phyloP scores from a whole-genome alignment of 2,888 invertebrate species.

The Cristatella mucedo region DNA sequence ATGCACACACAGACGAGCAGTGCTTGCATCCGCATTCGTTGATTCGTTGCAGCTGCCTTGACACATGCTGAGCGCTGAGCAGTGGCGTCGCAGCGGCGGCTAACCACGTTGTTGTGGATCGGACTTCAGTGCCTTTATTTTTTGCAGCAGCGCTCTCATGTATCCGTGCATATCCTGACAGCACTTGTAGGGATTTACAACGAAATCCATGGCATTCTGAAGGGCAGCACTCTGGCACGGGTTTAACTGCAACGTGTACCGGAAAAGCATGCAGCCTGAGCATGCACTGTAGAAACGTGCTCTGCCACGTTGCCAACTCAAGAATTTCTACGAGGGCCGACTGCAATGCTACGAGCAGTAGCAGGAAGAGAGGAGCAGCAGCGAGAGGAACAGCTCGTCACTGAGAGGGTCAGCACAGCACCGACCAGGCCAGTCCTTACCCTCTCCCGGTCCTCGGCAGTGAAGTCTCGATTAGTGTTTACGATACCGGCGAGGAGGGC shows the following conservation, averaged over 20 bases:
- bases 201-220: constrained; percentile 73
- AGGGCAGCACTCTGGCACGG: constrained; percentile 59
- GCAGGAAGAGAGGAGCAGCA: no score
- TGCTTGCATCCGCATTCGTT: no score
- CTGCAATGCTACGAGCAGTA: no score
- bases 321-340: no score
- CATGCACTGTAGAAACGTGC: no score
- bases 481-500: constrained; percentile 78
- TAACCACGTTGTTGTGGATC: constrained; percentile 3
- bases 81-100: no score
- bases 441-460: constrained; percentile 61
- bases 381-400: neutral
- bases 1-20: no score
- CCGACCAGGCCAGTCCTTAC: no score
- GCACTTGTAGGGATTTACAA: constrained; percentile 83
- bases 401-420: neutral
- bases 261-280: no score
- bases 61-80: constrained; percentile 2
- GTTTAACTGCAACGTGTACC: constrained; percentile 1
- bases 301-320: no score
- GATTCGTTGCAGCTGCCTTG: no score
- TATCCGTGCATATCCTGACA: constrained; percentile 75
- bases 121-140: constrained; percentile 44
- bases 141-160: constrained; percentile 67
- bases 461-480: constrained; percentile 75